Percentiles rank a stretch among this genome's conserved stretches.
Evolutionary conservation across 2,797 vertebrate genomes (phyloP).

Genomic region (Ctenosaura bakeri): DNA sequence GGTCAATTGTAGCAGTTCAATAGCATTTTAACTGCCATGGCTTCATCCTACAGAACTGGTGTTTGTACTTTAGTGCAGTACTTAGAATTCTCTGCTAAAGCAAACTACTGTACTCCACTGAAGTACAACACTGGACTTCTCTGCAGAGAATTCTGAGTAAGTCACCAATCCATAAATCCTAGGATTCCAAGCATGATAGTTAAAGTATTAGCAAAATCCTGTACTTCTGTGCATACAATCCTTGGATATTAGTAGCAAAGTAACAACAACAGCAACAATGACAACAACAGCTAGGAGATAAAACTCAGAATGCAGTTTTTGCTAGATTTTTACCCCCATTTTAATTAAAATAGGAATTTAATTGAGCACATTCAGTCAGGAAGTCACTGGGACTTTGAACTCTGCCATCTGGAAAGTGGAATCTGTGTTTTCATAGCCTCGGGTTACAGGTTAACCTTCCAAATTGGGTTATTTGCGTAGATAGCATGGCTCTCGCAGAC

Average conservation of each 20-base stretch:
- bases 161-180: no score
- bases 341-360: constrained; percentile 80
- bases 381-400: constrained; percentile 78
- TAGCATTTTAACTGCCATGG: no score
- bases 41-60: no score
- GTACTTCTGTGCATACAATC: no score
- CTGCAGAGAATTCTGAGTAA: no score
- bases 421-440: constrained; percentile 71
- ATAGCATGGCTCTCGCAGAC: constrained; percentile 58
- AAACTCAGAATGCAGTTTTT: constrained; percentile 71
- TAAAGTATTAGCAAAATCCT: no score
- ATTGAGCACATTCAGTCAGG: constrained; percentile 71
- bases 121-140: no score
- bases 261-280: constrained; percentile 49
- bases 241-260: constrained; percentile 52
- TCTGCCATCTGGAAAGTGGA: constrained; percentile 77
- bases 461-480: constrained; percentile 76
- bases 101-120: no score
- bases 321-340: constrained; percentile 77
- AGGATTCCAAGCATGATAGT: no score
- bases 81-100: no score
- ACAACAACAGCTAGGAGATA: constrained; percentile 59
- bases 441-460: constrained; percentile 77
- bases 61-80: no score
- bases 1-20: no score